Evolutionary conservation across 2,797 vertebrate species (phyloP).

Genomic region (Eremophila alpestris): DNA sequence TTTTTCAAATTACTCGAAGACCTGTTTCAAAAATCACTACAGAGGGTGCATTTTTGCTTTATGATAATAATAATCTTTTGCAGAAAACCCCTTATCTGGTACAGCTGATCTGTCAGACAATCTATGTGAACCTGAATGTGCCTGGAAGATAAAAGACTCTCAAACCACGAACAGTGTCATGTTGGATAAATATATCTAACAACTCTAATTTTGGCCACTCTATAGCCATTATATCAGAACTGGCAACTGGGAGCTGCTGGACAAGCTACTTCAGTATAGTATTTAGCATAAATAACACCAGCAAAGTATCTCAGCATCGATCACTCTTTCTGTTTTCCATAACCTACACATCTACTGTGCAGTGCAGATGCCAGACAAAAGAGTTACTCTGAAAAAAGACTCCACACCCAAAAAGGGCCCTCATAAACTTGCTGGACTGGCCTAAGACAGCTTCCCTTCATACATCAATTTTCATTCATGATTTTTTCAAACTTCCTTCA

Average conservation of each 20-base stretch:
- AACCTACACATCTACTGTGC: neutral
- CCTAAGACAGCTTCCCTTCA: neutral
- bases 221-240: neutral
- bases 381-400: neutral
- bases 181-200: neutral
- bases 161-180: neutral
- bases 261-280: neutral
- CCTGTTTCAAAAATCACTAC: neutral
- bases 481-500: neutral
- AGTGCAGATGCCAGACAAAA: neutral
- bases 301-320: neutral
- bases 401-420: neutral
- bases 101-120: neutral
- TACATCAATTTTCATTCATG: neutral
- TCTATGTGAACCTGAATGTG: neutral
- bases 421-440: neutral
- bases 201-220: neutral
- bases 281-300: neutral
- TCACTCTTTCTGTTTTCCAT: neutral
- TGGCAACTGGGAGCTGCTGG: neutral
- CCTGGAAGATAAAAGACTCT: neutral
- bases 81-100: neutral
- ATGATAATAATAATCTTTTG: neutral
- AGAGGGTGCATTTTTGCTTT: neutral
- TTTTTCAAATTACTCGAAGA: neutral